These are phyloP conservation scores for Lycodopsis pacificus DNA, from an alignment of 2,797 vertebrate genomes.

Conservation along the genomic window DNA sequence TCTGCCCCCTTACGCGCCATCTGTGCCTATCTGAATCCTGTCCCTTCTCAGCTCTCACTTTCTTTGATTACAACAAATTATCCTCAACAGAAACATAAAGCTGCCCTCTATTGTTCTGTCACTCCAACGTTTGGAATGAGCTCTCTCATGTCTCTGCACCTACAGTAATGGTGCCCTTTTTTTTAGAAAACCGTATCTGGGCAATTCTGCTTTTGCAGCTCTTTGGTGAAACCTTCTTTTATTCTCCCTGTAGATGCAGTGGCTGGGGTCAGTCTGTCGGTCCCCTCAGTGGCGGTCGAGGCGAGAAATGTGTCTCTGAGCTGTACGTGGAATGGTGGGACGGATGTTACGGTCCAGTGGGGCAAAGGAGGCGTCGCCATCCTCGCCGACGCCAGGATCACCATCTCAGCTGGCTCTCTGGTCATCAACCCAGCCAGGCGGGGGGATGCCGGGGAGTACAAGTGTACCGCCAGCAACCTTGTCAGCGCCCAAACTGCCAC, in stretches of 20 bases:
- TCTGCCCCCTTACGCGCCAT: slow-evolving; percentile 78
- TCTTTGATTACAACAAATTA: slow-evolving; percentile 79
- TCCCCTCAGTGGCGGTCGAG: slow-evolving; percentile 76
- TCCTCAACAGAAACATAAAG: slow-evolving; percentile 71
- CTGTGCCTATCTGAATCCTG: slow-evolving; percentile 72
- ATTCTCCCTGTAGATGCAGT: slow-evolving; percentile 72
- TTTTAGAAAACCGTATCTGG: slow-evolving; percentile 3
- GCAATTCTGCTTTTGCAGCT: slow-evolving; percentile 32
- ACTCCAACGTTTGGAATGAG: slow-evolving; percentile 53
- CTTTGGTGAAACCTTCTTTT: slow-evolving; percentile 23
- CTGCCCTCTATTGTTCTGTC: slow-evolving; percentile 59
- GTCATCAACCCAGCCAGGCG: slow-evolving; percentile 77
- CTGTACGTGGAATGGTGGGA: slow-evolving; percentile 78
- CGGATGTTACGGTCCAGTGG: slow-evolving; percentile 74
- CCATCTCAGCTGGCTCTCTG: slow-evolving; percentile 72
- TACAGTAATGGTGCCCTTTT: slow-evolving; percentile 15
- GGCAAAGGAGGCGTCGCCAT: slow-evolving; percentile 69
- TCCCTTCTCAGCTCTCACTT: slow-evolving; percentile 67
- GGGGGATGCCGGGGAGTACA: slow-evolving; percentile 78
- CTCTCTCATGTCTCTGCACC: slow-evolving; percentile 19
- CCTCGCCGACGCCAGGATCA: slow-evolving; percentile 69
- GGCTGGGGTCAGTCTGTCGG: slow-evolving; percentile 64
- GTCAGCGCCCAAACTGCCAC: slow-evolving; percentile 75
- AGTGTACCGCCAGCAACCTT: slow-evolving; percentile 81
- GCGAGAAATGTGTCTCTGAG: slow-evolving; percentile 75